Conservation (phyloP, 2,797 vertebrate species). For the Acipenser oxyrinchus region DNA sequence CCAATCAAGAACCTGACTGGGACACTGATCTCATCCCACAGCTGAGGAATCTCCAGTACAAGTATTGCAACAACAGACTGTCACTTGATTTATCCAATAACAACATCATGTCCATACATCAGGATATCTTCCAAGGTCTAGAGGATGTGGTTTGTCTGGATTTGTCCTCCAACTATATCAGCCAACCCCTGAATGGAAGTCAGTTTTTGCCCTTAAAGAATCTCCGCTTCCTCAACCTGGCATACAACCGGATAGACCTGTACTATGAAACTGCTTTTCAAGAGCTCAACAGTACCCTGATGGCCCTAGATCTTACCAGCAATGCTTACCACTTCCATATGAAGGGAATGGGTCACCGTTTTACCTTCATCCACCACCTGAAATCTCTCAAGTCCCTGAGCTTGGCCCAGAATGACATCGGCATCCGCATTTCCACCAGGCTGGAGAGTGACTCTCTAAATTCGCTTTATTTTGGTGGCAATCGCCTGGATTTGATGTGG, state of each 20-base stretch:
- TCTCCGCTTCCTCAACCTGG: constrained; percentile 56
- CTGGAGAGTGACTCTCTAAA: constrained; percentile 54
- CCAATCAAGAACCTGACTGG: neutral
- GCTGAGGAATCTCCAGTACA: constrained; percentile 31
- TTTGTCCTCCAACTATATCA: constrained; percentile 70
- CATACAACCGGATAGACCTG: constrained; percentile 66
- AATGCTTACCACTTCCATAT: constrained; percentile 69
- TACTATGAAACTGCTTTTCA: constrained; percentile 49
- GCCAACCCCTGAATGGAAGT: constrained; percentile 43
- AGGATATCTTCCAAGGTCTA: constrained; percentile 52
- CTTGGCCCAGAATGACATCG: constrained; percentile 62
- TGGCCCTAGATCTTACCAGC: constrained; percentile 59
- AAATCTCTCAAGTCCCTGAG: constrained; percentile 50
- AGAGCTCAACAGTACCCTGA: constrained; percentile 55
- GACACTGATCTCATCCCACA: constrained; percentile 15
- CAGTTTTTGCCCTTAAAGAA: constrained; percentile 45
- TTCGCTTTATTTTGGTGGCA: constrained; percentile 58
- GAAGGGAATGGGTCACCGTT: constrained; percentile 64
- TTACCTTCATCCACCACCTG: constrained; percentile 53
- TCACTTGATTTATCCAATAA: constrained; percentile 66
- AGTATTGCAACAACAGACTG: constrained; percentile 33
- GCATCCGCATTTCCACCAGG: constrained; percentile 47
- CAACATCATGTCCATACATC: constrained; percentile 50
- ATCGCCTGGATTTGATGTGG: constrained; percentile 64
- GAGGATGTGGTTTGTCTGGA: constrained; percentile 61